Evolutionary conservation across 2,888 invertebrate genomes (phyloP).

Genomic region (Mythimna ferrago): DNA sequence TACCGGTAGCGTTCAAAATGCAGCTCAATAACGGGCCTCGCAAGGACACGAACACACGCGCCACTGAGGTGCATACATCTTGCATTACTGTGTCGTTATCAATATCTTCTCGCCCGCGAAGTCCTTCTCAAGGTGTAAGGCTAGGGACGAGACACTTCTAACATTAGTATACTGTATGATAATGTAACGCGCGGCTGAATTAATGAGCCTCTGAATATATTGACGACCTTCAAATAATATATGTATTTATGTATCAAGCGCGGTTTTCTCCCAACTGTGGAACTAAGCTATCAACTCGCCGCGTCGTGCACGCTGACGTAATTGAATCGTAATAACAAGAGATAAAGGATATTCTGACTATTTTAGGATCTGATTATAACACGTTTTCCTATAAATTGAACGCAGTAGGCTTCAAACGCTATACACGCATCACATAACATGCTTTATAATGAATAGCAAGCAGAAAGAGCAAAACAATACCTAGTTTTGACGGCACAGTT

Average conservation of each 20-base stretch:
- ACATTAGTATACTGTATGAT: slow-evolving; percentile 42
- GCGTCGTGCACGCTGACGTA: slow-evolving; percentile 38
- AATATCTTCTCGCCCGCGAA: slow-evolving; percentile 8
- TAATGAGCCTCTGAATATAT: slow-evolving; percentile 57
- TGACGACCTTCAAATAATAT: slow-evolving; percentile 51
- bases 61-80: slow-evolving; percentile 2
- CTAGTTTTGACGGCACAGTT: too few species aligned
- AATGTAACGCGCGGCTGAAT: slow-evolving; percentile 52
- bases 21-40: slow-evolving; percentile 13
- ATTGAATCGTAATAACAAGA: slow-evolving; percentile 45
- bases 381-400: slow-evolving; percentile 38
- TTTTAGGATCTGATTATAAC: slow-evolving; percentile 31
- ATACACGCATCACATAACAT: background rate
- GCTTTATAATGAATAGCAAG: background rate
- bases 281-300: slow-evolving; percentile 32
- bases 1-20: slow-evolving; percentile 21
- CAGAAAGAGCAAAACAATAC: too few species aligned
- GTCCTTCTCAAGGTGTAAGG: slow-evolving; percentile 24
- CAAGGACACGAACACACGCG: slow-evolving; percentile 36
- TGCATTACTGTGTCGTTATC: slow-evolving; percentile 14
- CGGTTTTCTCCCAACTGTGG: slow-evolving; percentile 50
- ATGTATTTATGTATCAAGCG: slow-evolving; percentile 56
- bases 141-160: slow-evolving; percentile 28
- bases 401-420: background rate
- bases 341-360: slow-evolving; percentile 39